Evolutionary conservation across 2,797 vertebrate species (phyloP).

Genomic region (Lepidocolaptes lacrymiger): DNA sequence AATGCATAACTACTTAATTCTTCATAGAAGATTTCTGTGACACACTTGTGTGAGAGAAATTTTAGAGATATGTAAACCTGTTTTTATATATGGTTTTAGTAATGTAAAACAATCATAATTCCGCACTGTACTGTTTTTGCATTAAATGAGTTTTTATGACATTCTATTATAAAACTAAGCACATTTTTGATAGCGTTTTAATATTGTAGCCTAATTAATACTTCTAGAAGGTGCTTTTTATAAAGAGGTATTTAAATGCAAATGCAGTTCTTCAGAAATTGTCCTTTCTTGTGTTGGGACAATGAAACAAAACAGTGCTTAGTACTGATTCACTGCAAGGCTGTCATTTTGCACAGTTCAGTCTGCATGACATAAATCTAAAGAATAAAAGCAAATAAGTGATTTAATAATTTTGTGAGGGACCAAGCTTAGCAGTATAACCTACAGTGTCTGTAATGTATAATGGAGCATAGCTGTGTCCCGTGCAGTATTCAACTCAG

Average conservation of each 20-base stretch:
- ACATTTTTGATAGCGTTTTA: background rate
- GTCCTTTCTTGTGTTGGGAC: conserved; percentile 22
- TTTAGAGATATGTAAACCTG: background rate
- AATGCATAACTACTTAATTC: background rate
- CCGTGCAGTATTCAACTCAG: background rate
- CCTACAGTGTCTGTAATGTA: background rate
- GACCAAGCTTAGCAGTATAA: background rate
- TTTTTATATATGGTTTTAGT: background rate
- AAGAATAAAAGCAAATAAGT: conserved; percentile 25
- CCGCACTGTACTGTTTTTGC: background rate
- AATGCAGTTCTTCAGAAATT: conserved; percentile 13
- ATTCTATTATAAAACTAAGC: conserved; percentile 14
- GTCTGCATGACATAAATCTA: background rate
- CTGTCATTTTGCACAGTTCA: conserved; percentile 14
- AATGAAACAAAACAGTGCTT: conserved; percentile 19
- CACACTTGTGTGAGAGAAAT: background rate
- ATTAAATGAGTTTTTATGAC: background rate
- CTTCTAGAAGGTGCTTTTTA: conserved; percentile 28
- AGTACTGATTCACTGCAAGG: conserved; percentile 8
- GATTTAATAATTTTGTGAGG: conserved; percentile 1
- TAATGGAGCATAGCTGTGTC: background rate
- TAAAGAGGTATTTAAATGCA: conserved; percentile 18
- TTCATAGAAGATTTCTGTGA: background rate
- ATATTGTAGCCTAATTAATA: conserved; percentile 17
- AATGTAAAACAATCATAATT: background rate